Evolutionary conservation across 2,888 invertebrate genomes (phyloP), one percentile per base, ranked within the genome.

Genomic region (Dasysyrphus tricinctus): DNA sequence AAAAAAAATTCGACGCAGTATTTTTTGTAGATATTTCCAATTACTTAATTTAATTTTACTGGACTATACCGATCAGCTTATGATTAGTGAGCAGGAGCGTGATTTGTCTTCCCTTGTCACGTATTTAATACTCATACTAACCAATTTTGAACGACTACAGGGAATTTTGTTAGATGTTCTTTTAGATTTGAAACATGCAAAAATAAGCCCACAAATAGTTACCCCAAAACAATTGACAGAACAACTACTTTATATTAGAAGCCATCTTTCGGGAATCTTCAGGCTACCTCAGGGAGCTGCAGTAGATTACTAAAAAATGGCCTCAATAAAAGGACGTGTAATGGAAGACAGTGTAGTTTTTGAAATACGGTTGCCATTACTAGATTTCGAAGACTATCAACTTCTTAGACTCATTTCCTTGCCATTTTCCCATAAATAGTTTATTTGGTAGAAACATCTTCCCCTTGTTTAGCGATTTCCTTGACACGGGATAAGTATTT

Each of bases 141-240:
- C 49, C 3, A 49, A 49, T 11, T 49, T 49, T 24, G 9, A 49
- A 44, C 44, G 49, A 49, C 11, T 49, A 11, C 49, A 49, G 49
- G 49, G 24, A 49, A 49, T 49, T 11, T 24, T 44, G 44, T 44
- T 44, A 44, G 44, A 44, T n/a, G 44, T 44, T 44, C 44, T 44
- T n/a, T 44, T 44, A 44, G 44, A 44, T 44, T n/a, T n/a, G n/a
- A 44, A 44, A 44, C 44, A n/a, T n/a, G 44, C 44, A 44, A 44
- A 44, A 44, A 44, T 49, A 49, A 49, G 24, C 11, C 24, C 49
- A 49, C 24, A 49, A 49, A 49, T 16, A 49, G 49, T 24, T 19
- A 19, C 49, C n/a, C 44, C 44, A 44, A 44, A 44, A 44, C 44
- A 44, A 44, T n/a, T 44, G 44, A 44, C 44, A n/a, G 7, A 44